These are phyloP conservation scores for Distichodus sexfasciatus DNA, from an alignment of 2,797 vertebrate genomes.

Conservation along the genomic window DNA sequence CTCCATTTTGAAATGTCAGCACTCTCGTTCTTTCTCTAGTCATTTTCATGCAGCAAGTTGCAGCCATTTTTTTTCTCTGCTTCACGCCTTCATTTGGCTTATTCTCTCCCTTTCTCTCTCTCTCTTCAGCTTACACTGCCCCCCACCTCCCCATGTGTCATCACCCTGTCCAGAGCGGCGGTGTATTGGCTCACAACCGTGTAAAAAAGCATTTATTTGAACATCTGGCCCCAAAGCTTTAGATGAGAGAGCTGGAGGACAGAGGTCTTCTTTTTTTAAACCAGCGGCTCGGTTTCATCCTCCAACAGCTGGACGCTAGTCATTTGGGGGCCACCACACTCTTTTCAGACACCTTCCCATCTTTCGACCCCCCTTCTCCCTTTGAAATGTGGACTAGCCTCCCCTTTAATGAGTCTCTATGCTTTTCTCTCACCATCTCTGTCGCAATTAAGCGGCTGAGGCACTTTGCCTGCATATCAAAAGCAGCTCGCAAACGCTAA, in stretches of 20 bases:
- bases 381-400: constrained; percentile 17
- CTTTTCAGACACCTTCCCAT: not conserved
- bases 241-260: not conserved
- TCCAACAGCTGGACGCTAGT: not conserved
- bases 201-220: not conserved
- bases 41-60: not conserved
- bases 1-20: constrained; percentile 15
- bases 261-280: not conserved
- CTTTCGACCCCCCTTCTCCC: not conserved
- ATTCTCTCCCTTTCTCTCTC: not conserved
- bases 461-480: constrained; percentile 24
- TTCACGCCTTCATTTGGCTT: not conserved
- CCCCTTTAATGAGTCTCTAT: constrained; percentile 4
- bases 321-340: not conserved
- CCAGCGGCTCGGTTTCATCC: not conserved
- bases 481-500: constrained; percentile 1
- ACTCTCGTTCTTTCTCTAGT: not conserved
- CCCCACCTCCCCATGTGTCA: not conserved
- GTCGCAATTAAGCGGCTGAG: constrained; percentile 26
- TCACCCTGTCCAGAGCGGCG: not conserved
- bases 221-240: not conserved
- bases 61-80: not conserved
- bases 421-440: constrained; percentile 17
- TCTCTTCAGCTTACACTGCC: not conserved
- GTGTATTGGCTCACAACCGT: not conserved